Percentiles rank a stretch among this genome's conserved stretches.
Conservation (phyloP, 1,140 invertebrate genomes). For the Diuraphis noxia region DNA sequence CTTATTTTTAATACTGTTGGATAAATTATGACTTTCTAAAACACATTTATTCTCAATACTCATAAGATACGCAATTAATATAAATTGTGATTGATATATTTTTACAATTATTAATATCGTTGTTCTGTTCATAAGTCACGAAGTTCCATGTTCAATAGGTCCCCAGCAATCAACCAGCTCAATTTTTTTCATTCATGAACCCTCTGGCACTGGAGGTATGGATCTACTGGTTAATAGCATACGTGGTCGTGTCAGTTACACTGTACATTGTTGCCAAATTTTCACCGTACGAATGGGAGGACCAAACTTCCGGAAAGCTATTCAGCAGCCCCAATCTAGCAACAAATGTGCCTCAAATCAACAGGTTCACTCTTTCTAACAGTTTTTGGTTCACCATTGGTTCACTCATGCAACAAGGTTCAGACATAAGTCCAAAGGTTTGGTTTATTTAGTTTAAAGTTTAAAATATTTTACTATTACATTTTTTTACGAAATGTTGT, state of each 20-base stretch:
- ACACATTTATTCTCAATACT: not conserved
- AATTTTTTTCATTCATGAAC: conserved; percentile 85
- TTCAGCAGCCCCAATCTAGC: conserved; percentile 76
- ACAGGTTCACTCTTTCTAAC: conserved; percentile 64
- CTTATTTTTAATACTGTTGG: not conserved
- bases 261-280: conserved; percentile 77
- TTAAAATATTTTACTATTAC: not conserved
- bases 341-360: conserved; percentile 62
- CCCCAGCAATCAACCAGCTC: conserved; percentile 72
- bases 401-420: conserved; percentile 64
- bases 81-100: not conserved
- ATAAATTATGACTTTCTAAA: not conserved
- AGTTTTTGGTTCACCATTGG: conserved; percentile 65
- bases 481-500: not conserved
- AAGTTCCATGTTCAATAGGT: conserved; percentile 61
- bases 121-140: not conserved
- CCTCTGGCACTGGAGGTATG: conserved; percentile 84
- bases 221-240: conserved; percentile 77
- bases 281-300: conserved; percentile 68
- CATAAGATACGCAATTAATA: not conserved
- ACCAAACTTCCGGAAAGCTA: conserved; percentile 66
- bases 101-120: not conserved
- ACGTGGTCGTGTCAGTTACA: conserved; percentile 76
- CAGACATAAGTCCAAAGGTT: conserved; percentile 63
- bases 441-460: not conserved